phyloP scores from a whole-genome alignment of 1,140 invertebrate species.

The Galleria mellonella region DNA sequence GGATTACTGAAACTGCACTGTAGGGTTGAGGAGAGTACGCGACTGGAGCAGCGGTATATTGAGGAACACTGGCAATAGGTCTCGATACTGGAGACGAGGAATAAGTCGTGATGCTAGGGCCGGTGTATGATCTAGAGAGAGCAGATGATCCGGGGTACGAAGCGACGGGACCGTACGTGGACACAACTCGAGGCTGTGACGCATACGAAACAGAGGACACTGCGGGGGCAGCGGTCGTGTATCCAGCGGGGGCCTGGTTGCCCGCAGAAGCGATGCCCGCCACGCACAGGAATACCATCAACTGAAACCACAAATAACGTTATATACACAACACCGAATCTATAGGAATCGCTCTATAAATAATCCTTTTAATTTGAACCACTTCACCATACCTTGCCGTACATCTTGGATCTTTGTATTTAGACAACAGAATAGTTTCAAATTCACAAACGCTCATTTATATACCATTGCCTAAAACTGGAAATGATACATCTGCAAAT shows the following conservation, averaged over 20 bases:
- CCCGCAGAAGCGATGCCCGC: conserved; percentile 12
- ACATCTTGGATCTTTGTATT: conserved; percentile 21
- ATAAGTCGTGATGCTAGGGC: not conserved
- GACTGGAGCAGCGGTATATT: not conserved
- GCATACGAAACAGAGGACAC: not conserved
- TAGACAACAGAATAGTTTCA: conserved; percentile 26
- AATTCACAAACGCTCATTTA: conserved; percentile 22
- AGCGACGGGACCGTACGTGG: not conserved
- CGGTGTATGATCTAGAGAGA: not conserved
- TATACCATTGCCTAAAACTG: conserved; percentile 25
- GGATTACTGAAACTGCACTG: not conserved
- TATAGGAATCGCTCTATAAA: not conserved
- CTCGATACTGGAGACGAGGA: not conserved
- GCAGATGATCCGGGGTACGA: not conserved
- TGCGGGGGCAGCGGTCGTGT: not conserved
- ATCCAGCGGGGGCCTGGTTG: not conserved
- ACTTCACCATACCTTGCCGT: conserved; percentile 17
- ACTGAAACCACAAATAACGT: conserved; percentile 3
- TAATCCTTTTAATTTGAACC: not conserved
- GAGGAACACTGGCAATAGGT: not conserved
- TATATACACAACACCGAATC: no score
- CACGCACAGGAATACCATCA: conserved; percentile 9
- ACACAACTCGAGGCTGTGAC: not conserved
- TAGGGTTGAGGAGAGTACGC: not conserved
- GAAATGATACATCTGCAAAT: conserved; percentile 18